phyloP scores from a whole-genome alignment of 2,113 vertebrate species.

The Tachysurus fulvidraco region DNA sequence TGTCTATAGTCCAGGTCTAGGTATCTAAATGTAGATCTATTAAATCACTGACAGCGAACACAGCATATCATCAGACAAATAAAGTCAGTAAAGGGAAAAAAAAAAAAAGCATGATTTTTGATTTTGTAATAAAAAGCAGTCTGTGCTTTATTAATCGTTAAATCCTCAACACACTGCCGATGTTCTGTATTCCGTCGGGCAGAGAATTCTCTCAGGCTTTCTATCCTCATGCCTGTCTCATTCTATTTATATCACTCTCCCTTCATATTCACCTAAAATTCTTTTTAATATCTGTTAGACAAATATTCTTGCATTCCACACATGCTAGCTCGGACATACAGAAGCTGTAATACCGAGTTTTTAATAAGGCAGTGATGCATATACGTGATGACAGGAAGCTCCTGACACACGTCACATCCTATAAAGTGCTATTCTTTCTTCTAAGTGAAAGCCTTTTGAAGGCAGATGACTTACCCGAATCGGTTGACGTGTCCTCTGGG shows the following conservation, averaged over 20 bases:
- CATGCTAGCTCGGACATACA: conserved; percentile 16
- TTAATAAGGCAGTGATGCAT: conserved; percentile 48
- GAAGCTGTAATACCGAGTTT: conserved; percentile 24
- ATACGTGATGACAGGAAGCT: conserved; percentile 57
- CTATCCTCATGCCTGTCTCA: background rate
- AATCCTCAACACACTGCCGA: background rate
- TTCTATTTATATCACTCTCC: background rate
- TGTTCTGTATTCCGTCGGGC: no score
- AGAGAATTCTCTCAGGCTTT: background rate
- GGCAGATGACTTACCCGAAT: conserved; percentile 68
- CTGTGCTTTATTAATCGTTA: conserved; percentile 12
- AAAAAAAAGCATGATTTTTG: background rate
- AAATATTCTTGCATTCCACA: conserved; percentile 18
- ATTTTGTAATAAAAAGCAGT: conserved; percentile 8
- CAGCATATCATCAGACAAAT: background rate
- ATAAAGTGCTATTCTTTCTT: conserved; percentile 44
- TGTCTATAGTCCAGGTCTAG: background rate
- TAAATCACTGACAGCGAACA: background rate
- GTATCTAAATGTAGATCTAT: background rate
- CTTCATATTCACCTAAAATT: background rate
- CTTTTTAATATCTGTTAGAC: conserved; percentile 18
- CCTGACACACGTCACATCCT: conserved; percentile 49
- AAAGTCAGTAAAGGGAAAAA: background rate
- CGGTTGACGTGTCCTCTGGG: conserved; percentile 49
- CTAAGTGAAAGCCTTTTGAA: conserved; percentile 54